Conservation (phyloP, 2,888 invertebrate species). For the Dexiosoma caninum region DNA sequence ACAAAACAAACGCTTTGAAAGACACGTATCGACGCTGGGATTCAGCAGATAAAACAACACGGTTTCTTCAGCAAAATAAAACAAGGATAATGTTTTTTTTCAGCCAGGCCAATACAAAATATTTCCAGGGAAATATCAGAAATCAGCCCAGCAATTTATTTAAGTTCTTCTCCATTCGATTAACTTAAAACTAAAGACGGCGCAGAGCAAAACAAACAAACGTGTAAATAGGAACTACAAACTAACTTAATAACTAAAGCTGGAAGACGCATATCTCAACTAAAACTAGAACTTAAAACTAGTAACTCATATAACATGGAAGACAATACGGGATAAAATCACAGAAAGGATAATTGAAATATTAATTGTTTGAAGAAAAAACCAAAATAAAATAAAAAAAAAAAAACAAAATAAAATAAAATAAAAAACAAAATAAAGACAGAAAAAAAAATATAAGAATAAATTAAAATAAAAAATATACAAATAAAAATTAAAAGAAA, state of each 20-base stretch:
- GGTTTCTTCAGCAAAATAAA: too few relatives aligned
- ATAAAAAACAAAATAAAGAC: too few relatives aligned
- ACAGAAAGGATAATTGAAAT: background rate
- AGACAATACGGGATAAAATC: slow-evolving; percentile 44
- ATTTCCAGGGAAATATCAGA: too few relatives aligned
- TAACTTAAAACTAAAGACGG: background rate
- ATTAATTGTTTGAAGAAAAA: background rate
- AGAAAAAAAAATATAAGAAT: too few relatives aligned
- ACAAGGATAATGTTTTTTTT: too few relatives aligned
- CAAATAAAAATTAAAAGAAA: background rate
- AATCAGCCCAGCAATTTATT: slow-evolving; percentile 6
- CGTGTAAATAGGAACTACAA: slow-evolving; percentile 25
- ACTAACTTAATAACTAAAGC: slow-evolving; percentile 16
- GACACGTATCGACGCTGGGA: too few relatives aligned
- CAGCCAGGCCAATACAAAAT: too few relatives aligned
- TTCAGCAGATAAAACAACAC: too few relatives aligned
- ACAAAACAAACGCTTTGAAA: too few relatives aligned
- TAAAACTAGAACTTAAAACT: background rate
- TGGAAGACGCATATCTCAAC: background rate
- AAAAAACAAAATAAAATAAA: too few relatives aligned
- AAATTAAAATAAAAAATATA: background rate
- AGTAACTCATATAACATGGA: slow-evolving; percentile 39
- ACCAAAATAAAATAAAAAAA: background rate
- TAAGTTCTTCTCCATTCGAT: too few relatives aligned
- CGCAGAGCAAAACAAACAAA: slow-evolving; percentile 58